Evolutionary conservation across 2,797 vertebrate genomes (phyloP).

Genomic region (Florisuga fusca): DNA sequence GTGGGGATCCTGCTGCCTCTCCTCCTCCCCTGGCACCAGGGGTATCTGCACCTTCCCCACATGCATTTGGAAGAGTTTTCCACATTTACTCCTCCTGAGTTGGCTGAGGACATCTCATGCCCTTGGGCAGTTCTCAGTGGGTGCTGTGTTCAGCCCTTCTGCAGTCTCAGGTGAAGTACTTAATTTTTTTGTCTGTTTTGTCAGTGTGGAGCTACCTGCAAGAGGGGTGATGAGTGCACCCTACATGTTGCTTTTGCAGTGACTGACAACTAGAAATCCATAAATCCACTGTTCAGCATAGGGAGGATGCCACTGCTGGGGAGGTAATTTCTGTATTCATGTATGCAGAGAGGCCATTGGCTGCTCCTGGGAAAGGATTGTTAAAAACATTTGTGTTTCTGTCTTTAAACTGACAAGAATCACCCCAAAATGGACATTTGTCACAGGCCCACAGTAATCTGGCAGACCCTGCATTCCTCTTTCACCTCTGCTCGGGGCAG

Average conservation of each 20-base stretch:
- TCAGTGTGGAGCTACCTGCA: not conserved
- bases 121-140: accelerated
- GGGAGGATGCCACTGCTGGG: constrained; percentile 52
- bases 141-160: not conserved
- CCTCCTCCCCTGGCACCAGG: accelerated
- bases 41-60: too few relatives aligned
- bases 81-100: not conserved
- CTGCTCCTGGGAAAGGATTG: constrained; percentile 32
- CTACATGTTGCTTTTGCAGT: not conserved
- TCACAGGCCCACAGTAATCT: constrained; percentile 52
- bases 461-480: constrained; percentile 33
- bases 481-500: constrained; percentile 41
- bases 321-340: constrained; percentile 53
- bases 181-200: not conserved
- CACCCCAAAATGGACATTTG: constrained; percentile 40
- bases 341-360: constrained; percentile 29
- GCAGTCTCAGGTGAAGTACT: not conserved
- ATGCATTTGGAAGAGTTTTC: not conserved
- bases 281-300: not conserved
- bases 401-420: constrained; percentile 47
- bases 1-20: not conserved
- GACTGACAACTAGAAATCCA: constrained; percentile 23
- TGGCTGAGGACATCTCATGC: not conserved
- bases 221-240: not conserved
- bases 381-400: constrained; percentile 29